These are phyloP conservation scores for Cossypha polioptera DNA, from an alignment of 2,797 vertebrate genomes.

Conservation along the genomic window DNA sequence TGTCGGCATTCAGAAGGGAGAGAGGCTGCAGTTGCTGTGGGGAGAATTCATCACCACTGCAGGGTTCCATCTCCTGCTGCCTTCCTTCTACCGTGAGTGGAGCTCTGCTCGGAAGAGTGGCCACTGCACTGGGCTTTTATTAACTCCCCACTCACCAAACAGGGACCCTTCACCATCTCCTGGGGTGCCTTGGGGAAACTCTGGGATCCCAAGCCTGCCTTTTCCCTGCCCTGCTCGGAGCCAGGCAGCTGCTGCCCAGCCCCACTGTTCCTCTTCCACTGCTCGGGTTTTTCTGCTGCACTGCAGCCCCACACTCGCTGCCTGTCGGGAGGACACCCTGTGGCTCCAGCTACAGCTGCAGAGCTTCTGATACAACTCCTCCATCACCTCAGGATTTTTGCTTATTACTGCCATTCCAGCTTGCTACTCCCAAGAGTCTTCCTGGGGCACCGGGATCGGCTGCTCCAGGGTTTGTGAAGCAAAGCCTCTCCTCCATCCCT, in stretches of 20 bases:
- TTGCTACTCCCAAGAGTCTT: background rate
- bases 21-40: background rate
- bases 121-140: background rate
- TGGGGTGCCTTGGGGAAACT: background rate
- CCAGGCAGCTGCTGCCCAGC: background rate
- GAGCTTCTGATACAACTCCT: background rate
- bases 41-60: background rate
- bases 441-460: fast-evolving
- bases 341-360: fast-evolving
- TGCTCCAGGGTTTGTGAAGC: fast-evolving
- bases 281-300: fast-evolving
- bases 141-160: background rate
- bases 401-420: background rate
- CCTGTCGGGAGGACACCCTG: fast-evolving
- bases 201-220: background rate
- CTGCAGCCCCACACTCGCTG: fast-evolving
- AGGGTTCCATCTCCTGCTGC: background rate
- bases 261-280: fast-evolving
- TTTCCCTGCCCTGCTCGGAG: no score
- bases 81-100: fast-evolving
- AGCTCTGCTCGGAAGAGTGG: fast-evolving
- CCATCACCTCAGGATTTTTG: background rate
- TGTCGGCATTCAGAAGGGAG: background rate
- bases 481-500: no score
- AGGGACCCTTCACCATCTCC: background rate